These are phyloP conservation scores for Lepidurus arcticus DNA, from an alignment of 1,140 invertebrate species.

Conservation along the genomic window DNA sequence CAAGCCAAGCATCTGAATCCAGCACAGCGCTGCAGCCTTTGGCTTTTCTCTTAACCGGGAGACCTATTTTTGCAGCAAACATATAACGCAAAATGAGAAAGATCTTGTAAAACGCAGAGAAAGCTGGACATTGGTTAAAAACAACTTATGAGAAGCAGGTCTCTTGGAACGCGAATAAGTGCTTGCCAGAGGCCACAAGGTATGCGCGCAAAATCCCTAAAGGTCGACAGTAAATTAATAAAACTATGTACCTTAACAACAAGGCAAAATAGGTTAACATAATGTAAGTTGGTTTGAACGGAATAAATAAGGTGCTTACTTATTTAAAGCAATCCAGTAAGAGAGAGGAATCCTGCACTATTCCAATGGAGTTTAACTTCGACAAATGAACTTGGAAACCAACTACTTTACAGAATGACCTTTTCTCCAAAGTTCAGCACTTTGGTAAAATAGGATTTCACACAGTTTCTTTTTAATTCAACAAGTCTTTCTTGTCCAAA, in stretches of 20 bases:
- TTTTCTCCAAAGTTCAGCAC: background rate
- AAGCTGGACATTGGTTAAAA: background rate
- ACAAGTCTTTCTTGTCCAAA: too few relatives aligned
- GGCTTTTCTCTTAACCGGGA: background rate
- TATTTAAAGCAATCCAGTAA: background rate
- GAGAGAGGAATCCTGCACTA: background rate
- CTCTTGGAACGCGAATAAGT: background rate
- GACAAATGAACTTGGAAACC: background rate
- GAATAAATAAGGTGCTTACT: background rate
- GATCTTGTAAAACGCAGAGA: background rate
- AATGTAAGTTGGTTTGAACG: too few relatives aligned
- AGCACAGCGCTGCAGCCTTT: conserved; percentile 17
- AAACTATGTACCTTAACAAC: too few relatives aligned
- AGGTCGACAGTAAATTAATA: too few relatives aligned
- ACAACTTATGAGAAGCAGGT: background rate
- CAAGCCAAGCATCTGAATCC: background rate
- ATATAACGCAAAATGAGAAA: background rate
- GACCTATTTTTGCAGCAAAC: background rate
- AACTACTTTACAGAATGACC: background rate
- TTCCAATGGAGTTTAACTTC: background rate
- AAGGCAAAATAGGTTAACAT: too few relatives aligned
- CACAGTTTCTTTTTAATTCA: too few relatives aligned
- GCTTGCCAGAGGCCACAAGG: background rate
- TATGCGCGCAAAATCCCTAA: background rate
- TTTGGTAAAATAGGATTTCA: too few relatives aligned